Evolutionary conservation across 2,797 vertebrate genomes (phyloP), one percentile per base, ranked within the genome.

Genomic region (Sitta carolinensis): DNA sequence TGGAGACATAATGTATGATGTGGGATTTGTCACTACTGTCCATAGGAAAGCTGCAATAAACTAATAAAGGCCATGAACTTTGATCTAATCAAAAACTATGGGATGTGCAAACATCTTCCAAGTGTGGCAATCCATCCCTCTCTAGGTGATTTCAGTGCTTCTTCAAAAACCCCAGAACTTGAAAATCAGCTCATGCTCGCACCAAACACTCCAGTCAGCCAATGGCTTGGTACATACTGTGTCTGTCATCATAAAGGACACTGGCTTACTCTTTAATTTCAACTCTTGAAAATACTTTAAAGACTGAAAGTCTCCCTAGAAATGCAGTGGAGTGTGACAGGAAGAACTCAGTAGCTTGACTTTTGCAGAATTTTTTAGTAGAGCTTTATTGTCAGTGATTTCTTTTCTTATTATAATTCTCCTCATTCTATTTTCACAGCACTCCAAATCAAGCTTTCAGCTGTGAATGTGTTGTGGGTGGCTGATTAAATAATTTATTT

Each of bases 321-420:
- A 87, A 90, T 13, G 3, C 40, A 51, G 14, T 23, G 16, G 9
- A 16, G 20, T 66, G 27, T 58, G 40, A 62, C 59, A 82, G 47
- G n/a, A 50, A 76, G 40, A 83, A 68, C 9, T 58, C 52, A 43
- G 27, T 63, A 42, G 6, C 9, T 52, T 79, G 19, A 58, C 22
- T 55, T 79, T 7, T n/a, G 12, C 2, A 5, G 5, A 26, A 14
- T 61, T 64, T 89, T 86, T 74, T 8, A 67, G 27, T 27, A 38
- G 7, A 83, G n/a, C 4, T 66, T 57, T 92, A 34, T 54, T 55
- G 69, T 42, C 61, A 69, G n/a, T 43, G 34, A 77, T 77, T 92
- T 85, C 29, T 74, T 77, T 83, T 87, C 50, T 29, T 84, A 75
- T 90, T 87, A 57, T 51, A 83, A 90, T 93, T 93, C 43, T 61